Percentiles rank a stretch among this genome's conserved stretches.
Evolutionary conservation across 2,888 invertebrate genomes (phyloP).

Genomic region (Callyntrura sp.): DNA sequence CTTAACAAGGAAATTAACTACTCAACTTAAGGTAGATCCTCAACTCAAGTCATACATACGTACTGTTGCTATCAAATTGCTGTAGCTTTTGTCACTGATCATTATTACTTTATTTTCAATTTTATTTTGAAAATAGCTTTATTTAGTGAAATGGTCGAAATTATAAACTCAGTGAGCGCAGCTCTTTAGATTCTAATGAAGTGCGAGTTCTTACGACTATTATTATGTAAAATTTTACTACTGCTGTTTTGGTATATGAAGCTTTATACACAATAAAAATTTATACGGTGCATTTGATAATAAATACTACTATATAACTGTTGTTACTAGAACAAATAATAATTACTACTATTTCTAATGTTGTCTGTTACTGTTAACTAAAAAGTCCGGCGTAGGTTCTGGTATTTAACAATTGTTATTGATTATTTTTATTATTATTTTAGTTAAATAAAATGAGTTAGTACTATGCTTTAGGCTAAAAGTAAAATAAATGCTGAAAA

Average conservation of each 20-base stretch:
- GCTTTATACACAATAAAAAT: constrained; percentile 63
- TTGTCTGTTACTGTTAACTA: background rate
- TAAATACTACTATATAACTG: constrained; percentile 15
- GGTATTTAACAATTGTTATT: background rate
- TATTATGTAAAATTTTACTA: background rate
- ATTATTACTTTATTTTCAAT: background rate
- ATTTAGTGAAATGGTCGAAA: background rate
- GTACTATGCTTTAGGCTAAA: background rate
- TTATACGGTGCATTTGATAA: constrained; percentile 74
- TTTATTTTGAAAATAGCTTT: background rate
- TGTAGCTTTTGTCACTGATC: background rate
- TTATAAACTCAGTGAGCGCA: background rate
- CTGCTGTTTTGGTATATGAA: background rate
- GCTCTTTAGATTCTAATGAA: background rate
- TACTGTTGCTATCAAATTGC: too few species aligned
- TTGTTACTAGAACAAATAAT: background rate
- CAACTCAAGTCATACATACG: too few species aligned
- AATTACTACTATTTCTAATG: background rate
- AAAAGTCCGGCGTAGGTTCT: too few species aligned
- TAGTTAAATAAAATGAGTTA: background rate
- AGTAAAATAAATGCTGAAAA: background rate
- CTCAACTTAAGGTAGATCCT: too few species aligned
- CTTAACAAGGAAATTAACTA: too few species aligned
- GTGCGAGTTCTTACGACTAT: background rate
- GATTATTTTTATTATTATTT: constrained; percentile 3